These are phyloP conservation scores for Meda fulgida DNA, from an alignment of 2,797 vertebrate genomes.

Conservation along the genomic window DNA sequence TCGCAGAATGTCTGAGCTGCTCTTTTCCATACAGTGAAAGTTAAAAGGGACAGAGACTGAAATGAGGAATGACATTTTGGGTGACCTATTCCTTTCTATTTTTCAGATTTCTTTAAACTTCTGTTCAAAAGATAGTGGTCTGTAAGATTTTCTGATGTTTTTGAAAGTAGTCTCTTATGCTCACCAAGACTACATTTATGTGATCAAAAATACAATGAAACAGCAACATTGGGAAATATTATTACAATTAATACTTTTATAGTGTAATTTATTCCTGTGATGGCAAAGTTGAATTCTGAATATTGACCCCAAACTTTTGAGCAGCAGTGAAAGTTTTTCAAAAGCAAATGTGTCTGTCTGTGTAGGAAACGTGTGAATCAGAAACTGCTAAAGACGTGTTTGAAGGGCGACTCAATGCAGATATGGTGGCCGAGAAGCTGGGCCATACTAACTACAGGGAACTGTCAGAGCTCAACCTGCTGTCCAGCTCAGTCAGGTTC, in stretches of 20 bases:
- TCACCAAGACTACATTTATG: neutral
- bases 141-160: too few relatives aligned
- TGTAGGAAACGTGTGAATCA: constrained; percentile 81
- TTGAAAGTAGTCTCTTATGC: too few relatives aligned
- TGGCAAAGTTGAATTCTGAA: neutral
- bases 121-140: too few relatives aligned
- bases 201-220: neutral
- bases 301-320: neutral
- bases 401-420: constrained; percentile 85
- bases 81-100: too few relatives aligned
- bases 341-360: constrained; percentile 47
- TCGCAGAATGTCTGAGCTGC: constrained; percentile 38
- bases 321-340: neutral
- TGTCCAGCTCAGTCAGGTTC: constrained; percentile 84
- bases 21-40: neutral
- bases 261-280: neutral
- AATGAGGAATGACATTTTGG: neutral
- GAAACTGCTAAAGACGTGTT: constrained; percentile 87
- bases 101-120: too few relatives aligned
- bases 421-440: constrained; percentile 86
- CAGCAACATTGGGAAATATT: neutral
- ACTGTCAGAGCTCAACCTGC: constrained; percentile 81
- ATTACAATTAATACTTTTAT: neutral
- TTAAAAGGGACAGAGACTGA: neutral
- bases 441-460: constrained; percentile 83